Percentiles rank a stretch among this genome's conserved stretches.
Conservation (phyloP, 53 echinoderm and acorn worm species). For the Astropecten irregularis region DNA sequence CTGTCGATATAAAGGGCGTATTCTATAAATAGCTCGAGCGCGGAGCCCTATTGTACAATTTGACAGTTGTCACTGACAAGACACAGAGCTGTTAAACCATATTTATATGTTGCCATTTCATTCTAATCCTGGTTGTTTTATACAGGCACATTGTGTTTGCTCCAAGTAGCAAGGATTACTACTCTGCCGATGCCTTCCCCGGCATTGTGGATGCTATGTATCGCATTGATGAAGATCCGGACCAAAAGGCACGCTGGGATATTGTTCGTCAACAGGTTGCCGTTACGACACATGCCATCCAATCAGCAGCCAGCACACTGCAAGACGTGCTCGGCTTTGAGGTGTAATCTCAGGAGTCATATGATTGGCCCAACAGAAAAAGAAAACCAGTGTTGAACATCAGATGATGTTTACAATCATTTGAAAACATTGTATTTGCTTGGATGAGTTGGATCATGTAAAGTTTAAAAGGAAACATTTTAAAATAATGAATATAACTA, state of each 20-base stretch:
- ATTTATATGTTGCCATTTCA: not conserved
- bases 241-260: conserved; percentile 75
- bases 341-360: not conserved
- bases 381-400: too few relatives aligned
- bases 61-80: too few relatives aligned
- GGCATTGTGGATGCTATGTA: conserved; percentile 85
- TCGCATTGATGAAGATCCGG: conserved; percentile 71
- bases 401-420: too few relatives aligned
- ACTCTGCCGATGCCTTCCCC: conserved; percentile 81
- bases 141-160: conserved; percentile 88
- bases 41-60: too few relatives aligned
- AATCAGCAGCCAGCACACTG: conserved; percentile 92
- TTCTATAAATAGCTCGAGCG: too few relatives aligned
- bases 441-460: not conserved
- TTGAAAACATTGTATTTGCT: too few relatives aligned
- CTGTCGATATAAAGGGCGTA: too few relatives aligned
- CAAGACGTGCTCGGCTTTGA: conserved; percentile 69
- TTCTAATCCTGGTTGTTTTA: too few relatives aligned
- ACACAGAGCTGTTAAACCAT: too few relatives aligned
- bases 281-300: conserved; percentile 77
- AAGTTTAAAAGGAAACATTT: too few relatives aligned
- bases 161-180: conserved; percentile 81
- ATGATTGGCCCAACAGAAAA: too few relatives aligned
- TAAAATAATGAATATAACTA: too few relatives aligned
- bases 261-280: conserved; percentile 85